Base-by-base conservation (phyloP, 1,140 invertebrate genomes). In the Sycobia sp. region DNA sequence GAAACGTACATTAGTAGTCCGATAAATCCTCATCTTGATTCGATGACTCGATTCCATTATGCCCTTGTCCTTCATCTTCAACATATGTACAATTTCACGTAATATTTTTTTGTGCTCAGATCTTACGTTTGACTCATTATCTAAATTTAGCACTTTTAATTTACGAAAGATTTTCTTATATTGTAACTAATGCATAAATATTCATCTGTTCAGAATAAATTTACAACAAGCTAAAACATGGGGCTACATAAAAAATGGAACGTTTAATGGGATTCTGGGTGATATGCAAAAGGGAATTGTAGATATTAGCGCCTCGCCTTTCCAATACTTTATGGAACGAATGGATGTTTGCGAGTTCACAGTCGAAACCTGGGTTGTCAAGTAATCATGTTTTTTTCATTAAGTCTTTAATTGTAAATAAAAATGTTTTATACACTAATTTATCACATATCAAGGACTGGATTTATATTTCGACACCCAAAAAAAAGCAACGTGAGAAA, bases 251-350 rank as follows among this genome's bases (percentile, higher is more conserved):
- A 76, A 83, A 22, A 87, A 89, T 74, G 87, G 87, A 2, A 82
- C 82, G 14, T 88, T 86, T 64, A 88, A 88, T 67, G 88, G 88
- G 4, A 85, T 89, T 76, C 82, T 90, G n/a, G 86, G 87, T 1
- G 81, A 83, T 0, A 77, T 90, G 59, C 77, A 85, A 49, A 74
- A 81, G 16, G 83, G 82, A 14, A 73, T 83, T 49, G 82, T 85
- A 3, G 88, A 90, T 66, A 82, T 89, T 39, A 85, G 86, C 14
- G 82, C 81, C 2, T 78, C 86, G 0, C 85, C 87, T 9, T 76
- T 88, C 49, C 86, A 86, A 71, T 84, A 85, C 56, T 82, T 84
- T 69, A 53, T 70, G 9, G 86, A 88, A 68, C 74, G 89, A 70
- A 68, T 84, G 3, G 77, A 83, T 60, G 79, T 84, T 55, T 77